A percentile compares a stretch with the other conserved stretches of the same genome.
Evolutionary conservation across 1,140 invertebrate species (phyloP).

Genomic region (Polyergus mexicanus): DNA sequence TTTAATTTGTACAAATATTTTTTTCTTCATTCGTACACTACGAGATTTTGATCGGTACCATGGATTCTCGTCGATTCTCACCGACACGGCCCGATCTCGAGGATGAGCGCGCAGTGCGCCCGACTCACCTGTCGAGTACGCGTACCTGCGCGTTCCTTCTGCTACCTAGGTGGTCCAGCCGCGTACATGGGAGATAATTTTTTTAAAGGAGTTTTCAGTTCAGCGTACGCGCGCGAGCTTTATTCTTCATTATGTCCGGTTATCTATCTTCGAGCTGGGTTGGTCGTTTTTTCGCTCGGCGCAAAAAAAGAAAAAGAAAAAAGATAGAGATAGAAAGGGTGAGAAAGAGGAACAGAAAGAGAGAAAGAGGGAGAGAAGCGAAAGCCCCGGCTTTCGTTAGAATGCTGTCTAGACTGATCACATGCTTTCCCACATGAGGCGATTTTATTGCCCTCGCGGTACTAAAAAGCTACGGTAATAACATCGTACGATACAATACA

Average conservation of each 20-base stretch:
- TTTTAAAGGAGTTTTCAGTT: constrained; percentile 77
- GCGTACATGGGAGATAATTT: constrained; percentile 69
- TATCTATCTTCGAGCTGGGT: constrained; percentile 68
- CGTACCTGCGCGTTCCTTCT: constrained; percentile 49
- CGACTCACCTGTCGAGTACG: constrained; percentile 58
- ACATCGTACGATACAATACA: constrained; percentile 18
- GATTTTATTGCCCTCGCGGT: constrained; percentile 37
- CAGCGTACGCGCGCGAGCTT: constrained; percentile 64
- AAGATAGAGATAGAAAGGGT: not conserved
- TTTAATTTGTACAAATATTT: not conserved
- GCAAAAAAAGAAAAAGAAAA: not conserved
- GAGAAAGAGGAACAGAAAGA: not conserved
- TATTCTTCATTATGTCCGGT: constrained; percentile 74
- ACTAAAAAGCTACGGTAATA: constrained; percentile 50
- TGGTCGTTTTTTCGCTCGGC: constrained; percentile 35
- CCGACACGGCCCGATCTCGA: constrained; percentile 21
- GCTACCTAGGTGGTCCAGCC: constrained; percentile 79
- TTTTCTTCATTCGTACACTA: not conserved
- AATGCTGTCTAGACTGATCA: constrained; percentile 37
- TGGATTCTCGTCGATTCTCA: constrained; percentile 14
- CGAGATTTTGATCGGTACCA: not conserved
- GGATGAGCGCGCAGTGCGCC: constrained; percentile 16
- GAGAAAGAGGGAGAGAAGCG: not conserved
- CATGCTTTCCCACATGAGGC: constrained; percentile 41
- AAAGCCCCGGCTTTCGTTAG: constrained; percentile 44